These are phyloP conservation scores for Aphelocoma californica DNA, from an alignment of 2,797 vertebrate species.

Conservation along the genomic window DNA sequence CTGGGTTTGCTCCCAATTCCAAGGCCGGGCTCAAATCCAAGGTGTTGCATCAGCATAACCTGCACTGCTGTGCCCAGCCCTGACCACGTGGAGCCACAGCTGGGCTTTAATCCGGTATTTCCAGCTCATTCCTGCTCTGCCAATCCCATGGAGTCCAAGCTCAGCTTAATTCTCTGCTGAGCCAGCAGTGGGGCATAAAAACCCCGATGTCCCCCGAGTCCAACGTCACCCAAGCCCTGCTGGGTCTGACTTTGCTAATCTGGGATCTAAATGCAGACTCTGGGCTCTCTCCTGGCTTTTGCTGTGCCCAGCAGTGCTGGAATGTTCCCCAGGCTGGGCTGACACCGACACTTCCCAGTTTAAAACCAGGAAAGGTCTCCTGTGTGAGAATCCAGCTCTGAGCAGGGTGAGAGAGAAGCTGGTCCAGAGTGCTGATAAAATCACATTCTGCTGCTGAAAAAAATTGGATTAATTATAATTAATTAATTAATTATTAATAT, in stretches of 20 bases:
- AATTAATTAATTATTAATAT: no score
- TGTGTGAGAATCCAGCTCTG: neutral
- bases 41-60: neutral
- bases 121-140: neutral
- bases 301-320: neutral
- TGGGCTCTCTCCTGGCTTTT: rapidly evolving
- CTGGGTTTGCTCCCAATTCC: rapidly evolving
- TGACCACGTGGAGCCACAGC: neutral
- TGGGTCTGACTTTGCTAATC: rapidly evolving
- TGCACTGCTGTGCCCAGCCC: rapidly evolving
- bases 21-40: neutral
- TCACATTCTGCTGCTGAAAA: neutral
- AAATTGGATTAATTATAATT: neutral
- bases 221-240: rapidly evolving
- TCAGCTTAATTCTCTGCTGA: neutral
- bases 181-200: neutral
- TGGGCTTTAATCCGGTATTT: rapidly evolving
- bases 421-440: neutral
- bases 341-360: neutral
- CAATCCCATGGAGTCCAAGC: neutral
- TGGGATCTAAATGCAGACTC: rapidly evolving
- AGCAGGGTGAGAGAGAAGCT: neutral
- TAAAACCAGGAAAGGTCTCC: neutral
- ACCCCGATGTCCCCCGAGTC: rapidly evolving
- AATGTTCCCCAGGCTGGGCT: neutral